Base-by-base conservation (phyloP, 2,797 vertebrate genomes). In the Acanthurus lineatus region DNA sequence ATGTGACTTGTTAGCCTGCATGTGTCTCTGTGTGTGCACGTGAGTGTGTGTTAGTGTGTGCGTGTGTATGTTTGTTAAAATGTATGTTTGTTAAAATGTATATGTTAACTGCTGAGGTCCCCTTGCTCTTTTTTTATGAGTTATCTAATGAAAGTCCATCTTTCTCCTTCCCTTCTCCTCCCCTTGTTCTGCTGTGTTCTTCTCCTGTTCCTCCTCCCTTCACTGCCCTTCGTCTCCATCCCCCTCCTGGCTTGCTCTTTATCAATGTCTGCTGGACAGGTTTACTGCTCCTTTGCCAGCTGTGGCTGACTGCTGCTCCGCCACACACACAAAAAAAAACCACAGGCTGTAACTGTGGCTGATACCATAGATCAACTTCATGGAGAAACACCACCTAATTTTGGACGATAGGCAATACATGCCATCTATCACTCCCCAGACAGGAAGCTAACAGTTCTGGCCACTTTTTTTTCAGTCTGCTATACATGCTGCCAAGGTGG, bases 191-290 rank as follows among this genome's bases (percentile, higher is more conserved):
- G 28, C 28, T 32, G 28, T 61, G 16, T 12, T 9, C 38, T 32
- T 75, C 9, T 53, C 47, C 45, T 59, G 32, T n/a, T 61, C 35
- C 22, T n/a, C 48, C 28, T 28, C 59, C 69, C 4, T 48, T 9
- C 38, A 19, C n/a, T 52, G 51, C 28, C 57, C 59, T 61, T 47
- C 19, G 3, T 49, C 60, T 19, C 52, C 17, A 32, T 14, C 28
- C 60, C 61, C 42, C 54, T 44, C 28, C n/a, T 1, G 0, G 35
- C 44, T 53, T 65, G 35, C 28, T 77, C 28, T 79, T 58, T 73
- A 73, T 79, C 76, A 61, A 52, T 40, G 78, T 81, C 35, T 49
- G 47, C 22, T 69, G 12, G 71, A 79, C 58, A 47, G 72, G 79
- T 78, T 82, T 72, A 73, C 75, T 51, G 54, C n/a, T 42, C 38